These are phyloP conservation scores for Hyphantria cunea DNA, from an alignment of 1,140 invertebrate species.

Conservation along the genomic window DNA sequence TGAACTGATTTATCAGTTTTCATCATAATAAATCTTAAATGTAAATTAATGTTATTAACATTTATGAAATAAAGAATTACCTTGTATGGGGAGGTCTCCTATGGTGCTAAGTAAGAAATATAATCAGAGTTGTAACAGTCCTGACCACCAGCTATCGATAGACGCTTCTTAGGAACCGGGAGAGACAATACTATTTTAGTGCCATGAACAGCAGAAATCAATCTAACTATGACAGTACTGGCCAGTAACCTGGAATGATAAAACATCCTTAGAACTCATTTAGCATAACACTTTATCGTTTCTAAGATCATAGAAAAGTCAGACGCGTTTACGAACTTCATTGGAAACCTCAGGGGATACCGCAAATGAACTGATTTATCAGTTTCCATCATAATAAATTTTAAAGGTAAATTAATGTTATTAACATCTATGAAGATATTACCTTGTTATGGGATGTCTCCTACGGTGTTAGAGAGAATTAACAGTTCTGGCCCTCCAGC, in stretches of 20 bases:
- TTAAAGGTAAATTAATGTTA: too few relatives aligned
- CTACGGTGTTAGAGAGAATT: too few relatives aligned
- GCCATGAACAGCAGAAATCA: slow-evolving; percentile 99
- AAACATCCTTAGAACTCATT: slow-evolving; percentile 8
- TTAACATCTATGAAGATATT: too few relatives aligned
- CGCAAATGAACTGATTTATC: too few relatives aligned
- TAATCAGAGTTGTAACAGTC: slow-evolving; percentile 99
- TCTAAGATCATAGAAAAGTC: too few relatives aligned
- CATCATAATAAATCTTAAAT: slow-evolving; percentile 99
- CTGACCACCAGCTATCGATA: slow-evolving; percentile 99
- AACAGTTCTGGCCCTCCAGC: too few relatives aligned
- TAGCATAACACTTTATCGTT: not conserved
- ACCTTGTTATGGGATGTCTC: too few relatives aligned
- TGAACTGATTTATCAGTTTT: too few relatives aligned
- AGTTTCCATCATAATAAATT: too few relatives aligned
- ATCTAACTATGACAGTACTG: slow-evolving; percentile 98
- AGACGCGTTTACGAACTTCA: too few relatives aligned
- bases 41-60: too few relatives aligned
- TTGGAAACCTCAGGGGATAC: too few relatives aligned
- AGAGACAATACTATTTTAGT: slow-evolving; percentile 99
- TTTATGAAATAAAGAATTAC: slow-evolving; percentile 98
- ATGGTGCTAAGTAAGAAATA: slow-evolving; percentile 98
- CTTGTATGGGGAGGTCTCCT: slow-evolving; percentile 99
- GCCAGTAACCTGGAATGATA: slow-evolving; percentile 91
- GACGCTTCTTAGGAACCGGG: slow-evolving; percentile 98